Percentiles rank a stretch among this genome's conserved stretches.
phyloP scores from a whole-genome alignment of 2,113 vertebrate genomes.

The Istiophorus platypterus region DNA sequence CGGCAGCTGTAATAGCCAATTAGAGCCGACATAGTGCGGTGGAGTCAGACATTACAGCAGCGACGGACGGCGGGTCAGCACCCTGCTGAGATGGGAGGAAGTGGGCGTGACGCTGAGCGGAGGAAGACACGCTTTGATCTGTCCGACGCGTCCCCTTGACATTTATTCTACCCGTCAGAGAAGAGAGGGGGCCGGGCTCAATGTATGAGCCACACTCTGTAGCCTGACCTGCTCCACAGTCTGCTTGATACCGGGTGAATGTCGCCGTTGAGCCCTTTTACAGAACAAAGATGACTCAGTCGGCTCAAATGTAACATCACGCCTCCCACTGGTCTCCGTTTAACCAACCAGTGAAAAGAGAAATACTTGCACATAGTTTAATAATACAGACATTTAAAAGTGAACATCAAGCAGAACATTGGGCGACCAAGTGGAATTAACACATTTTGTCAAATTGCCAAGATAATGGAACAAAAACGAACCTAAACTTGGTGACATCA shows the following conservation, averaged over 20 bases:
- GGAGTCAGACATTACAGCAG: constrained; percentile 48
- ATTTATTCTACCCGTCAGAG: constrained; percentile 8
- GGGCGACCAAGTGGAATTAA: too few relatives aligned
- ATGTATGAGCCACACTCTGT: neutral
- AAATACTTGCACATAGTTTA: neutral
- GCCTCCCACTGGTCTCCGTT: neutral
- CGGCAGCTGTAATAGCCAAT: constrained; percentile 59
- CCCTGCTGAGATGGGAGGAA: constrained; percentile 15
- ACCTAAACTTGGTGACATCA: too few relatives aligned
- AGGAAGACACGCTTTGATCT: constrained; percentile 33
- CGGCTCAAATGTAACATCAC: constrained; percentile 1
- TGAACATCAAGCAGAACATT: too few relatives aligned
- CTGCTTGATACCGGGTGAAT: neutral
- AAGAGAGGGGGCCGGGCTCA: neutral
- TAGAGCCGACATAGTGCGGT: constrained; percentile 48
- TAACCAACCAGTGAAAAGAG: neutral
- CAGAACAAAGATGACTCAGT: neutral
- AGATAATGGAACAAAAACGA: too few relatives aligned
- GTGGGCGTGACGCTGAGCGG: neutral
- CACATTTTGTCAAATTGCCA: too few relatives aligned
- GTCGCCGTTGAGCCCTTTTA: neutral
- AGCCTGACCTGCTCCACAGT: neutral
- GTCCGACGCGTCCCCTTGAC: neutral
- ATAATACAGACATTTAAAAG: too few relatives aligned
- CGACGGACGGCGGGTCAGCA: neutral